A percentile compares a stretch with the other conserved stretches of the same genome.
phyloP scores from a whole-genome alignment of 2,888 invertebrate species.

The Thera obeliscata region DNA sequence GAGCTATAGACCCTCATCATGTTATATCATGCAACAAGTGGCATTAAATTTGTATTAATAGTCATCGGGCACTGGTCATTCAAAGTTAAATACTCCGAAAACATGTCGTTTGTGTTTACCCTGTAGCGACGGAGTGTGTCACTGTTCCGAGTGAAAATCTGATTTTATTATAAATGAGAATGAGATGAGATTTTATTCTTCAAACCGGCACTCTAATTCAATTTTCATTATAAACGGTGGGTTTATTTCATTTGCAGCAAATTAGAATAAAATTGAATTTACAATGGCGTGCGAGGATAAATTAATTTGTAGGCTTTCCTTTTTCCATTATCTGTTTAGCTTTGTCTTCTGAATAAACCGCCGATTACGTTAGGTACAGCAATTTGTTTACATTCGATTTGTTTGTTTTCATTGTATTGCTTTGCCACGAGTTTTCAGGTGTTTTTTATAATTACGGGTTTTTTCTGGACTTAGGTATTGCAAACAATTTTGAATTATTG shows the following conservation, averaged over 20 bases:
- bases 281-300: conserved; percentile 30
- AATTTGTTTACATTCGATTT: conserved; percentile 2
- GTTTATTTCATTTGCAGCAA: conserved; percentile 40
- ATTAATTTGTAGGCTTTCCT: conserved; percentile 38
- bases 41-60: too few species aligned
- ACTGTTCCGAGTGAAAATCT: conserved; percentile 51
- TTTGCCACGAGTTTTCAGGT: not conserved
- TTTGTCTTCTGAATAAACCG: conserved; percentile 24
- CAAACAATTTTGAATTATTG: not conserved
- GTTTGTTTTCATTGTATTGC: not conserved
- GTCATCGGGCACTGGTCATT: too few species aligned
- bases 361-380: conserved; percentile 8
- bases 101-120: conserved; percentile 46
- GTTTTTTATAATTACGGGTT: not conserved
- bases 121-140: conserved; percentile 39
- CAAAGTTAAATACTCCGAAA: too few species aligned
- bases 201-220: conserved; percentile 48
- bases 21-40: too few species aligned
- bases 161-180: conserved; percentile 52
- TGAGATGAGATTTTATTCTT: conserved; percentile 51
- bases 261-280: conserved; percentile 39
- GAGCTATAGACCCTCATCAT: too few species aligned
- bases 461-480: not conserved
- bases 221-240: conserved; percentile 44
- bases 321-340: conserved; percentile 28